Percentiles rank a stretch among this genome's conserved stretches.
Conservation (phyloP, 2,888 invertebrate genomes). For the Belgica antarctica region DNA sequence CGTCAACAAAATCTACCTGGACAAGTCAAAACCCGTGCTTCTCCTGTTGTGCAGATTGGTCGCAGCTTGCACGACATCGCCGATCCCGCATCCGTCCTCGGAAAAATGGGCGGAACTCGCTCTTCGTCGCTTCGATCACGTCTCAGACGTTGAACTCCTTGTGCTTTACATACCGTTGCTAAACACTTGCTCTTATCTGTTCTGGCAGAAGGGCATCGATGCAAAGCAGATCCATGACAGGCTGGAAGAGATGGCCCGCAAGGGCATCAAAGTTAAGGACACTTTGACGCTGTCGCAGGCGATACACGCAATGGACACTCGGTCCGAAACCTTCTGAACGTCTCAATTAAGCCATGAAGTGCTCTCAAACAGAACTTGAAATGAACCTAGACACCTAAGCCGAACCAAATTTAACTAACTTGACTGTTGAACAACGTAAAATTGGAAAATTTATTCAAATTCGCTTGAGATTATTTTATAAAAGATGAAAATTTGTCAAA, state of each 20-base stretch:
- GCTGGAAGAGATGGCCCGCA: constrained; percentile 61
- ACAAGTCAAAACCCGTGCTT: constrained; percentile 66
- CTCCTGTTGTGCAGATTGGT: constrained; percentile 67
- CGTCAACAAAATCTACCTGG: constrained; percentile 60
- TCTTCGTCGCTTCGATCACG: constrained; percentile 67
- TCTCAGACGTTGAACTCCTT: constrained; percentile 69
- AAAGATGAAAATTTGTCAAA: too few species aligned
- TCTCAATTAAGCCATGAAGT: background rate
- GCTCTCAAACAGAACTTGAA: background rate
- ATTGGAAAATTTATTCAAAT: too few species aligned
- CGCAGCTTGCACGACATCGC: constrained; percentile 57
- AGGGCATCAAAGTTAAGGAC: constrained; percentile 66
- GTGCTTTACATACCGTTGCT: constrained; percentile 68
- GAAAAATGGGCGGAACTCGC: constrained; percentile 69
- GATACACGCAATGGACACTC: constrained; percentile 60
- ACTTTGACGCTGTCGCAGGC: constrained; percentile 63
- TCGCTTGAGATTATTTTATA: constrained; percentile 23
- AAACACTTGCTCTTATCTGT: constrained; percentile 66
- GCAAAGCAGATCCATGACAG: constrained; percentile 62
- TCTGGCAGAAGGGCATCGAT: constrained; percentile 64
- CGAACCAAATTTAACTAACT: background rate
- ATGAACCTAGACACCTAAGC: background rate
- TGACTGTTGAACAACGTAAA: background rate
- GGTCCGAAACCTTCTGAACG: constrained; percentile 52
- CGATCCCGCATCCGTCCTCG: constrained; percentile 60